A percentile compares a stretch with the other conserved stretches of the same genome.
Evolutionary conservation across 2,113 vertebrate genomes (phyloP).

Genomic region (Cacatua alba): DNA sequence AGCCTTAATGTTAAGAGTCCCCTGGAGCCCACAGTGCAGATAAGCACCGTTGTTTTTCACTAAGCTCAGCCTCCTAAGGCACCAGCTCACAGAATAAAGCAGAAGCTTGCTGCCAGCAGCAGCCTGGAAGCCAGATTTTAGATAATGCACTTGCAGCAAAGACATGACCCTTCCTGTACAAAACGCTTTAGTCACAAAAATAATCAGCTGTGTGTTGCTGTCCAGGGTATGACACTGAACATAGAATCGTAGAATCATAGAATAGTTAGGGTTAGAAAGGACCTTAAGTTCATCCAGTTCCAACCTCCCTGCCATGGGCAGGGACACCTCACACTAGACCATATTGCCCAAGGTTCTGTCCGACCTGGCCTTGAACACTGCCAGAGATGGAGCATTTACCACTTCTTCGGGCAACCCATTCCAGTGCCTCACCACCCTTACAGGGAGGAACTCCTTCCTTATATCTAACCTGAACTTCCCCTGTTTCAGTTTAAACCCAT

Average conservation of each 20-base stretch:
- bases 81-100: not conserved
- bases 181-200: not conserved
- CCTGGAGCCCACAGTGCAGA: not conserved
- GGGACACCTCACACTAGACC: too few relatives aligned
- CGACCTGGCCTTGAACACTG: too few relatives aligned
- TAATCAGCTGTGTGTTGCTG: not conserved
- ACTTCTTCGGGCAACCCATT: too few relatives aligned
- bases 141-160: not conserved
- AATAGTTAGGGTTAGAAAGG: not conserved
- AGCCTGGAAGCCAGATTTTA: not conserved
- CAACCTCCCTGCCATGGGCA: not conserved
- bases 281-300: not conserved
- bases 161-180: not conserved
- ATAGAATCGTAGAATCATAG: not conserved
- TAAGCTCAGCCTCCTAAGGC: not conserved
- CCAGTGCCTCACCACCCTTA: too few relatives aligned
- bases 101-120: slow-evolving; percentile 12
- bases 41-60: not conserved
- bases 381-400: too few relatives aligned
- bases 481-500: too few relatives aligned
- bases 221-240: not conserved
- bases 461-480: too few relatives aligned
- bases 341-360: too few relatives aligned
- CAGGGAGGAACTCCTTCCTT: not conserved
- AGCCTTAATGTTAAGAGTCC: slow-evolving; percentile 27